Evolutionary conservation across 2,888 invertebrate species (phyloP), one percentile per base, ranked within the genome.

Genomic region (Argyresthia goedartella): DNA sequence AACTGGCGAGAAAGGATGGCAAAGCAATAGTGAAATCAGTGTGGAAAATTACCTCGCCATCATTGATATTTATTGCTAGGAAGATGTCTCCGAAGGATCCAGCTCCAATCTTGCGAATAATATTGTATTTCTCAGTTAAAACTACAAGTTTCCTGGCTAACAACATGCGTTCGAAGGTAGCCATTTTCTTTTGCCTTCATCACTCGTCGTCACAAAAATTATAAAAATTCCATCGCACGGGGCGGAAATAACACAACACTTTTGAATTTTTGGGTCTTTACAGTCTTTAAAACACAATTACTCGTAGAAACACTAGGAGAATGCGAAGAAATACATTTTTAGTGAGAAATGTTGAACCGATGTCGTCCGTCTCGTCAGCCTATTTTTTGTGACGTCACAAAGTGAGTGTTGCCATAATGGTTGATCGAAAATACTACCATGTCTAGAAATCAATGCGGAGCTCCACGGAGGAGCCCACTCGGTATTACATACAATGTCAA

Each of bases 61-160:
- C 95, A 76, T 91, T 90, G 76, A 94, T 91, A 88, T 95, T 94
- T 89, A 95, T 94, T 63, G 95, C 98, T 81, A 99, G 89, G 88
- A 96, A 99, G 82, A 99, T 99, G 88, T 99, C 99, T 73, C 99
- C 99, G 81, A 99, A 99, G 62, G 99, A 99, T 65, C 99, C 99
- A 87, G 97, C 97, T 71, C 99, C 97, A 81, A 99, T 97, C 91
- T 97, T 98, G 68, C 97, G 92, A 76, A 97, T 93, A 73, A 98
- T 90, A 81, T 97, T 93, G 89, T 97, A 98, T 88, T 95, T 96
- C 71, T 94, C 95, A 79, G 95, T 95, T 80, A 96, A 66, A 64
- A 78, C 65, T 67, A 77, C 62, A 69, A 71, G 69, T 76, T 74
- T 79, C 69, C 75, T 77, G 69, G 69, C 65, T 66, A 73, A 65